Evolutionary conservation across 2,113 vertebrate species (phyloP).

Genomic region (Anoura caudifer): DNA sequence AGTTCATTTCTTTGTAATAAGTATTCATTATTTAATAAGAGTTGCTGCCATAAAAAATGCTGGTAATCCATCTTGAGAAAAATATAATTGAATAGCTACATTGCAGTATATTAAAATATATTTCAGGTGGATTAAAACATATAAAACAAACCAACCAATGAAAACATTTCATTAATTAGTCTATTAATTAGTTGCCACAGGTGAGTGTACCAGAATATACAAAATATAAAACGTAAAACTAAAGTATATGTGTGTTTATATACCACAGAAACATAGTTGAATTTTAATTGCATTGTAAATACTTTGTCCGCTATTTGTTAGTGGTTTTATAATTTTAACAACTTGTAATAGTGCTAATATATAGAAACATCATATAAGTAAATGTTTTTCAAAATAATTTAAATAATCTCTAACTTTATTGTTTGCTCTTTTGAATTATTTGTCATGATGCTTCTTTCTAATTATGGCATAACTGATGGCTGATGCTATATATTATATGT

Average conservation of each 20-base stretch:
- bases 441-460: not conserved
- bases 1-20: not conserved
- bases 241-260: not conserved
- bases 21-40: conserved; percentile 36
- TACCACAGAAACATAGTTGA: not conserved
- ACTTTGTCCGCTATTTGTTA: not conserved
- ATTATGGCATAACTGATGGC: not conserved
- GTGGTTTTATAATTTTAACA: not conserved
- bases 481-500: not conserved
- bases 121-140: conserved; percentile 19
- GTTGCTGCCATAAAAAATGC: not conserved
- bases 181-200: not conserved
- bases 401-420: not conserved
- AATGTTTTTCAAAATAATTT: not conserved
- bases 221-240: not conserved
- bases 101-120: not conserved
- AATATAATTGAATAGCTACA: not conserved
- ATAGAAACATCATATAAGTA: not conserved
- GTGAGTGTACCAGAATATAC: not conserved
- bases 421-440: not conserved
- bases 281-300: not conserved
- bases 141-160: not conserved
- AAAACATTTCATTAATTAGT: not conserved
- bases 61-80: not conserved
- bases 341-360: not conserved